phyloP scores from a whole-genome alignment of 2,797 vertebrate genomes.

The Schizopygopsis malacanthus region DNA sequence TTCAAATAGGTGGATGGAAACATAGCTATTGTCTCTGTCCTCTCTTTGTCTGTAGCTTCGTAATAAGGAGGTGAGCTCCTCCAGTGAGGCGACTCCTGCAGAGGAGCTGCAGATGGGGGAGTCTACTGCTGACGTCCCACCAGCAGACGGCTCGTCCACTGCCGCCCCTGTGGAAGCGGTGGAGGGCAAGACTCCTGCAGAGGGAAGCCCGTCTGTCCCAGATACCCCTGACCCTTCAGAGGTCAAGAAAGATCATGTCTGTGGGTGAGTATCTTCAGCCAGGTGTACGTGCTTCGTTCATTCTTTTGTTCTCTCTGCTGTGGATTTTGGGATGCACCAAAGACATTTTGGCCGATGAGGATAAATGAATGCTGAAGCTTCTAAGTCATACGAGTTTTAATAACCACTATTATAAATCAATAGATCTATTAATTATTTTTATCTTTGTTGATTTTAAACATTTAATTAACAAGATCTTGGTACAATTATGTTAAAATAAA shows the following conservation, averaged over 20 bases:
- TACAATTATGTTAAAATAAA: background rate
- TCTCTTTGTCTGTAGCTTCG: conserved; percentile 67
- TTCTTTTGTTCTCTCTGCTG: conserved; percentile 1
- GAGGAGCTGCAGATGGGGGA: conserved; percentile 57
- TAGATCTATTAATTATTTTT: background rate
- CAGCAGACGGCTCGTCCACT: conserved; percentile 61
- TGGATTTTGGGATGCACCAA: background rate
- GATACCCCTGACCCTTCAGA: conserved; percentile 63
- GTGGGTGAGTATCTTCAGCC: conserved; percentile 83
- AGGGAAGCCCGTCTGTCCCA: conserved; percentile 55
- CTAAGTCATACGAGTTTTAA: background rate
- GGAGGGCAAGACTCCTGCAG: conserved; percentile 53
- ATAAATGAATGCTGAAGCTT: too few relatives aligned
- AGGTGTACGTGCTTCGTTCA: background rate
- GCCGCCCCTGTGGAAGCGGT: conserved; percentile 52
- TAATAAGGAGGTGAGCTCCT: conserved; percentile 64
- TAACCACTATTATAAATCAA: background rate
- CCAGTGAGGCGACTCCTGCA: conserved; percentile 56
- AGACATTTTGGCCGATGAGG: too few relatives aligned
- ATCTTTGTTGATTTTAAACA: background rate
- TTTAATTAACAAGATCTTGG: background rate
- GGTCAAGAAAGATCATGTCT: conserved; percentile 82
- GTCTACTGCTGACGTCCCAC: conserved; percentile 51
- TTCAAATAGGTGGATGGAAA: background rate
- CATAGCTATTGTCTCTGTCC: background rate